Base-by-base conservation (phyloP, 2,888 invertebrate species). In the Syritta pipiens region DNA sequence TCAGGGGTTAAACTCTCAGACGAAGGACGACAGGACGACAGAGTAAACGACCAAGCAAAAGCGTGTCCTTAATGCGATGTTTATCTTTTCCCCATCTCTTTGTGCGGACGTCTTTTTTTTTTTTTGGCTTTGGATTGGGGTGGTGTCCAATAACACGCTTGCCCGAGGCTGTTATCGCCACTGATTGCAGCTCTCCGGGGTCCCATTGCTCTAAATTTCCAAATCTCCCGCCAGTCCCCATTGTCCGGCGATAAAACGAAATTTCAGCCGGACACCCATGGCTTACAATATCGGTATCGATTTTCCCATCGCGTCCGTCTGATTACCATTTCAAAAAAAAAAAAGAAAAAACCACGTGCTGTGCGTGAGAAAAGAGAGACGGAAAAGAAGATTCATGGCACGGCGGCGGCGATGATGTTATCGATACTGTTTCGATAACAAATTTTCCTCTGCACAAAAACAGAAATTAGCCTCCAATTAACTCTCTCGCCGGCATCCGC, bases 391-490 rank as follows among this genome's bases (percentile, higher is more conserved):
- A n/a, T n/a, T n/a, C n/a, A n/a, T n/a, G n/a, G n/a, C n/a, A n/a
- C n/a, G n/a, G n/a, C n/a, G n/a, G n/a, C n/a, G n/a, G n/a, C n/a
- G n/a, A n/a, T 17, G 10, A 7, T 30, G 57, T 20, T 57, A 22
- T 22, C 28, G 49, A 62, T 20, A 26, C 37, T n/a, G n/a, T n/a
- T n/a, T n/a, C 37, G 35, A 51, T 51, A 42, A 55, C 26, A 37
- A 57, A 49, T 53, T 55, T 49, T 48, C 24, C n/a, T n/a, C n/a
- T 37, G 10, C 26, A 30, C 40, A 32, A 32, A 53, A 62, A 17
- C 48, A 26, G 32, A 68, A 57, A 75, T 75, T 75, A 69, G 62
- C 55, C 44, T 69, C 69, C 69, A 75, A 75, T 69, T 69, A 69
- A 40, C 30, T 40, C 12, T n/a, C 51, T 22, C 26, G 48, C 35